phyloP scores from a whole-genome alignment of 2,888 invertebrate genomes.

The Ectemnius continuus region DNA sequence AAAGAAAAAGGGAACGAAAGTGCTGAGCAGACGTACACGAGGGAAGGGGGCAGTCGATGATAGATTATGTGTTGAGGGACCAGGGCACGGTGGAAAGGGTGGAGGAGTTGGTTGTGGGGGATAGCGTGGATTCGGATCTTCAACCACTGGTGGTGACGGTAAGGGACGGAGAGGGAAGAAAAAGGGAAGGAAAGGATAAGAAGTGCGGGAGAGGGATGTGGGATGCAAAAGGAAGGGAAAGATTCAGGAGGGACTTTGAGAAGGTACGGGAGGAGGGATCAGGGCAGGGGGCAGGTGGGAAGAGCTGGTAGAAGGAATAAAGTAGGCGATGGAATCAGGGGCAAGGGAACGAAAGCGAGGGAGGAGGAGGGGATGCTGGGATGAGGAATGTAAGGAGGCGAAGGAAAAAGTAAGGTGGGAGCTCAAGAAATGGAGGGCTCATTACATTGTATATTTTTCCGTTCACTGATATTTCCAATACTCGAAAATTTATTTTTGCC shows the following conservation, averaged over 20 bases:
- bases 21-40: no score
- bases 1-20: no score
- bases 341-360: background rate
- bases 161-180: no score
- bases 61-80: conserved; percentile 3
- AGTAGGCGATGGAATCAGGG: background rate
- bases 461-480: no score
- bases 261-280: no score
- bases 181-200: background rate
- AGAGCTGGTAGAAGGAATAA: background rate
- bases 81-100: background rate
- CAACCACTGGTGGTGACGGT: no score
- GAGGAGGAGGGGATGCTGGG: no score
- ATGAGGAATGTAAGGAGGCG: background rate
- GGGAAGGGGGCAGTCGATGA: background rate
- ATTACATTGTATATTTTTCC: no score
- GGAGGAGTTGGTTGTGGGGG: no score
- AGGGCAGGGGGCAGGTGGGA: background rate
- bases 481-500: no score
- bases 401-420: background rate
- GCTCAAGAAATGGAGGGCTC: background rate
- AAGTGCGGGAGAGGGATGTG: no score
- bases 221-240: background rate
- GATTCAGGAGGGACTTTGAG: background rate
- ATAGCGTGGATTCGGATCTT: no score